Conservation (phyloP, 2,113 vertebrate species). For the Lepus americanus region DNA sequence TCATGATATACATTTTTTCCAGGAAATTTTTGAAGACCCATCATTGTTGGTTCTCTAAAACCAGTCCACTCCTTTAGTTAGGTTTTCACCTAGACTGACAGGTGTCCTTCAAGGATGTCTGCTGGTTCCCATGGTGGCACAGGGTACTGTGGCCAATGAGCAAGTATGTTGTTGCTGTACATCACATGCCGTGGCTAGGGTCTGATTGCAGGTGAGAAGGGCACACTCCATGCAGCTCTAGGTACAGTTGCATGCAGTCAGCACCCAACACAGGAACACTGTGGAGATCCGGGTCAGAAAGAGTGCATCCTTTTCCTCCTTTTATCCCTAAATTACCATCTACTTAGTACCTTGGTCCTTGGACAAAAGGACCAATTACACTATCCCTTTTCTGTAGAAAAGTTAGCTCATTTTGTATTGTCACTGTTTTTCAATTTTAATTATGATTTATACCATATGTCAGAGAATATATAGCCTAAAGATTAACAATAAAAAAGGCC, state of each 20-base stretch:
- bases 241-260: background rate
- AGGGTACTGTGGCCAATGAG: background rate
- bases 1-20: too few species aligned
- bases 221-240: background rate
- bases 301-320: background rate
- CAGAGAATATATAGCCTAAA: slow-evolving; percentile 13
- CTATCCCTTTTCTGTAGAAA: slow-evolving; percentile 13
- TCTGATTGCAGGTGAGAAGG: background rate
- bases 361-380: background rate
- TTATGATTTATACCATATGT: background rate
- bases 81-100: background rate
- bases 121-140: background rate
- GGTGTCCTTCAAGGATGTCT: background rate
- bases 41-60: background rate
- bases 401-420: slow-evolving; percentile 7
- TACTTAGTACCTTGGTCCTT: slow-evolving; percentile 41
- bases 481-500: slow-evolving; percentile 35
- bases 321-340: background rate
- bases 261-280: background rate
- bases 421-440: slow-evolving; percentile 14
- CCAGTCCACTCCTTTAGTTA: background rate
- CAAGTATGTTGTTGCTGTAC: background rate
- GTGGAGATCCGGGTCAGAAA: background rate
- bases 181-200: background rate
- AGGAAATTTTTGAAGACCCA: too few species aligned